These are phyloP conservation scores for Sarcophaga peregrina DNA, from an alignment of 1,140 invertebrate species.

Conservation along the genomic window DNA sequence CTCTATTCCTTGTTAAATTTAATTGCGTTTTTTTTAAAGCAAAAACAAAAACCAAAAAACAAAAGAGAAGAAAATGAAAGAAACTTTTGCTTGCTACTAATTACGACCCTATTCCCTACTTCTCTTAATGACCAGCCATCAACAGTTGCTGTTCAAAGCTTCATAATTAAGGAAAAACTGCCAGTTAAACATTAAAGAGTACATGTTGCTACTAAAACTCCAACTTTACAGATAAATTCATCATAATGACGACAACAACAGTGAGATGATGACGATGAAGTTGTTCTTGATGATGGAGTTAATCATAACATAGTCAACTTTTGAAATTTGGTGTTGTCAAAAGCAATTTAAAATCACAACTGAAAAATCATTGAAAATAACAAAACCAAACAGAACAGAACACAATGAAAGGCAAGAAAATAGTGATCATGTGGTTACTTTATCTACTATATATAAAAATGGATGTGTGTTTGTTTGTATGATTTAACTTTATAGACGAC, in stretches of 20 bases:
- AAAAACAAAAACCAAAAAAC: neutral
- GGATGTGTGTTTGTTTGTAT: too few relatives aligned
- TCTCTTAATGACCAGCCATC: slow-evolving; percentile 8
- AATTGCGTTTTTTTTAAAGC: neutral
- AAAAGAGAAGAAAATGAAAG: too few relatives aligned
- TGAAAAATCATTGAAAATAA: neutral
- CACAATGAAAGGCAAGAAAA: too few relatives aligned
- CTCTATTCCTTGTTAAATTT: neutral
- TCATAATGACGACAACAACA: neutral
- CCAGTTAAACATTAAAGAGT: too few relatives aligned
- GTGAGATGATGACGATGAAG: neutral
- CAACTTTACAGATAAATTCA: neutral
- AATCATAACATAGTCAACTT: neutral
- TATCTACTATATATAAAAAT: too few relatives aligned
- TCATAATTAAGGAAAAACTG: neutral
- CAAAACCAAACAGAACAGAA: too few relatives aligned
- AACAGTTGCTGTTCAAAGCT: neutral
- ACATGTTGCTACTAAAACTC: neutral
- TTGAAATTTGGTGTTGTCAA: slow-evolving; percentile 8
- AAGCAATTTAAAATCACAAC: slow-evolving; percentile 8
- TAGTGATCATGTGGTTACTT: too few relatives aligned
- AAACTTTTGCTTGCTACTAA: slow-evolving; percentile 3
- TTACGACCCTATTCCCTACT: slow-evolving; percentile 16
- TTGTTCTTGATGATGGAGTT: neutral
- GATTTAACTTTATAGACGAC: too few relatives aligned